Evolutionary conservation across 2,888 invertebrate genomes (phyloP).

Genomic region (Stramonita haemastoma): DNA sequence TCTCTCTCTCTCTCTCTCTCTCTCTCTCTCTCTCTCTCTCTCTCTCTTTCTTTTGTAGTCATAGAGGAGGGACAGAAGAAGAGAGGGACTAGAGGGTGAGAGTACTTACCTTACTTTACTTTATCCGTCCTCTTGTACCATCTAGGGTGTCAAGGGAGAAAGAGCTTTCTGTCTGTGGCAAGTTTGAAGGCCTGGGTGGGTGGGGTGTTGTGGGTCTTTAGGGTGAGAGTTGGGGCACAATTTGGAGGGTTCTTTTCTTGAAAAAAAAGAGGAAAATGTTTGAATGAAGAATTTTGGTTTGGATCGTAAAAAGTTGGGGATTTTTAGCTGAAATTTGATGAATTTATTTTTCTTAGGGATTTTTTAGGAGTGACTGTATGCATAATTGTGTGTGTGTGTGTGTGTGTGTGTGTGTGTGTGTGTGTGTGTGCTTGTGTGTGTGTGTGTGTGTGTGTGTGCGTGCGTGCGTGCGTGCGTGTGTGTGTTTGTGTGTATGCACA

Average conservation of each 20-base stretch:
- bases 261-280: too few relatives aligned
- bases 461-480: conserved; percentile 9
- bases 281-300: not conserved
- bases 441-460: not conserved
- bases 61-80: not conserved
- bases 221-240: not conserved
- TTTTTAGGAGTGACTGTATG: not conserved
- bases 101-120: too few relatives aligned
- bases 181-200: too few relatives aligned
- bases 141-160: too few relatives aligned
- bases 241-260: too few relatives aligned
- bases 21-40: too few relatives aligned
- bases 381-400: not conserved
- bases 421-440: not conserved
- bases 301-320: not conserved
- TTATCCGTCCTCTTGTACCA: too few relatives aligned
- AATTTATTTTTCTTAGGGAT: not conserved
- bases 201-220: too few relatives aligned
- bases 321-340: not conserved
- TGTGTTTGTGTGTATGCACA: not conserved
- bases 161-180: too few relatives aligned
- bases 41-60: not conserved
- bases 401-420: not conserved
- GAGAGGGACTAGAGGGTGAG: not conserved
- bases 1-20: too few relatives aligned